Evolutionary conservation across 1,140 invertebrate species (phyloP), one percentile per base, ranked within the genome.

Genomic region (Lepidurus apus): DNA sequence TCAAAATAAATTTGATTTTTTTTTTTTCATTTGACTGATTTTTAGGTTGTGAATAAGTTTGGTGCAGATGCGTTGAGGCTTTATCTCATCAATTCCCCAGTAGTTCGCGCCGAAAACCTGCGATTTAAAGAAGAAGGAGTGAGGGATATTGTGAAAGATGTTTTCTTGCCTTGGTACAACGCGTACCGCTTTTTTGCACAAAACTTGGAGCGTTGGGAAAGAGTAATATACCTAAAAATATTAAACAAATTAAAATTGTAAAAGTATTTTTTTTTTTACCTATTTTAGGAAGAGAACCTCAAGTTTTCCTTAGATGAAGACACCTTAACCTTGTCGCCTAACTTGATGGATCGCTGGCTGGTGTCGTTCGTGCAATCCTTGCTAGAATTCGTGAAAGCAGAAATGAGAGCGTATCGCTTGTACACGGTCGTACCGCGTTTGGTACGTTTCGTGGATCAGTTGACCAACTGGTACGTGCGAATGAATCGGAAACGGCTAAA

Each of bases 91-190:
- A 99, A 98, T 87, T 99, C 97, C 13, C 98, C 98, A 1, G 97
- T 98, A 44, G 98, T 99, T 0, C 88, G 95, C 82, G 98, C 95
- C 8, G 98, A 99, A 84, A 98, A 95, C 86, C 88, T 99, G 42
- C 86, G 93, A 76, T 99, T 99, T 85, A 97, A 97, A 84, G 97
- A 99, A 85, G 95, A 98, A 84, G 98, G 96, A 26, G 97, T 99
- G 0, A 89, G 92, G 77, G 96, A 98, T 86, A 89, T 99, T 47
- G 90, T 99, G 10, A 99, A 99, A 86, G 97, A 99, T 85, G 96
- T 99, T 0, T 97, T 99, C 83, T 84, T 99, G 47, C 98, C 98
- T 0, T 99, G 97, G 98, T 99, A 96, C 83, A 99, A 99, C 87
- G 97, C 98, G 1, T 99, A 97, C 85, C 89, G 96, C 78, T 98